A percentile compares a stretch with the other conserved stretches of the same genome.
phyloP scores from a whole-genome alignment of 2,797 vertebrate species.

The Taeniopygia guttata region DNA sequence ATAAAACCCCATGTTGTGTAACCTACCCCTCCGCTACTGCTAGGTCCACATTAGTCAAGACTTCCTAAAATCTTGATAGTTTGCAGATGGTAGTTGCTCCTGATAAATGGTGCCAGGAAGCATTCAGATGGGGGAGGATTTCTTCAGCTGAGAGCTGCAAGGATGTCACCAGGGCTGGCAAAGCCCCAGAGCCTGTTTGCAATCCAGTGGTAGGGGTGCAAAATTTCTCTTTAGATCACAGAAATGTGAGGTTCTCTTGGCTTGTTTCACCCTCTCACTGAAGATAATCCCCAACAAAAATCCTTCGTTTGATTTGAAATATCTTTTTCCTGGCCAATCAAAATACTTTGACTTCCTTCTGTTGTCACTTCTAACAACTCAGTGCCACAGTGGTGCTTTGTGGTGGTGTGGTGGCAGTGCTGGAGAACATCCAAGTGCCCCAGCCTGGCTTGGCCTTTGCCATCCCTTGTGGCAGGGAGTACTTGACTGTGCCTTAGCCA shows the following conservation, averaged over 20 bases:
- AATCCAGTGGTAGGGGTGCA: background rate
- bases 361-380: background rate
- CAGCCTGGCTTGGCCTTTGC: background rate
- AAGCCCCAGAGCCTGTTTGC: background rate
- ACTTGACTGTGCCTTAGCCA: background rate
- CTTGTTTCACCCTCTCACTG: background rate
- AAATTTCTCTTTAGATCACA: background rate
- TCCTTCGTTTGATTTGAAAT: background rate
- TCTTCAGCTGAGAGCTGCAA: background rate
- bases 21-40: background rate
- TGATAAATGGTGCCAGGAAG: background rate
- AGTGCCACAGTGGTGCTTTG: background rate
- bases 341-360: background rate
- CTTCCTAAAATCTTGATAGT: background rate
- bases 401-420: background rate
- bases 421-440: background rate
- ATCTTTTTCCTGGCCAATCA: background rate
- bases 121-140: background rate
- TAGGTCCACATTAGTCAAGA: background rate
- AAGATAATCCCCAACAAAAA: background rate
- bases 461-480: background rate
- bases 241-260: background rate
- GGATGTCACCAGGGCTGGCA: background rate
- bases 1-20: background rate
- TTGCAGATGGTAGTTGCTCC: slow-evolving; percentile 4